Base-by-base conservation (phyloP, 35 echinoderm and acorn worm species). In the Stichopus chloronotus region DNA sequence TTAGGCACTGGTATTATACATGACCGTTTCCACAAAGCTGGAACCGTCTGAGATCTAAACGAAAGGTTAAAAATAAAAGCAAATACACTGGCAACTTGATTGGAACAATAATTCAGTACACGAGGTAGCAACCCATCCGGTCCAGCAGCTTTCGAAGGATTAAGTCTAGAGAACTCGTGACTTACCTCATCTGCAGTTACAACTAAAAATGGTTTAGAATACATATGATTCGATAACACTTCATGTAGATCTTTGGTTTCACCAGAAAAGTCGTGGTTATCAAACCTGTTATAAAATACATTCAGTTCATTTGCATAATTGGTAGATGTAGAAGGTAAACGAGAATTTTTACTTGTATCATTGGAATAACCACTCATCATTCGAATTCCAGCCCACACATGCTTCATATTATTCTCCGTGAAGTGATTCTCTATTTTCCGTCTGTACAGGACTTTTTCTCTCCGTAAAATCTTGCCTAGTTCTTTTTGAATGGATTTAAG, bases 331-430 rank as follows among this genome's bases (percentile, higher is more conserved):
- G 19, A 16, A 6, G 72, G 72, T 25, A 80, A 80, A 5, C 43
- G 5, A 30, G 16, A 24, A 11, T 10, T 43, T 80, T 80, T 80
- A 80, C 78, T 80, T 5, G 9, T 25, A n/a, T n/a, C n/a, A n/a
- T n/a, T n/a, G n/a, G n/a, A n/a, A n/a, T n/a, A n/a, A n/a, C n/a
- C n/a, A 76, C 72, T 81, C 78, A 81, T 81, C 78, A 81, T 81
- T 81, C 78, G 23, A 20, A 81, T 53, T 5, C 7, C 78, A 43
- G 19, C 21, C 7, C 78, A 81, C 24, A 53, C 30, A 14, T 76
- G 78, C 43, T 80, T 80, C 78, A 80, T 43, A 80, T 80, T 80
- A 25, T 80, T 80, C 11, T 80, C n/a, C n/a, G n/a, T n/a, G n/a
- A n/a, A n/a, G n/a, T n/a, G n/a, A n/a, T n/a, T n/a, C n/a, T n/a